Conservation (phyloP, 2,888 invertebrate species). For the Gonocerus acuteangulatus region DNA sequence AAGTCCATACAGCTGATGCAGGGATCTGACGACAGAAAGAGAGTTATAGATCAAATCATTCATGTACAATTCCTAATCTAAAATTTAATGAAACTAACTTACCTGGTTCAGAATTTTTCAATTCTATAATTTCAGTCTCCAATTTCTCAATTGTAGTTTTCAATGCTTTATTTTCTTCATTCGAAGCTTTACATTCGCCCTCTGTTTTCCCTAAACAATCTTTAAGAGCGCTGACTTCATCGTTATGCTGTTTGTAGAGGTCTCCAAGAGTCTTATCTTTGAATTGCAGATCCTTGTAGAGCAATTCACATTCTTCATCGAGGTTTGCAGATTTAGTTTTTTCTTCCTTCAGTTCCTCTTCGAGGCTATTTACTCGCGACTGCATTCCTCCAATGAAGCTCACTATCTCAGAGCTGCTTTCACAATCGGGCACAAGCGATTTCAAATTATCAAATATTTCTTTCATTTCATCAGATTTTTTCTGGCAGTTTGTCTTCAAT, state of each 20-base stretch:
- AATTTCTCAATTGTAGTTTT: constrained; percentile 5
- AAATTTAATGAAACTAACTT: not conserved
- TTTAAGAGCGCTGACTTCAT: not conserved
- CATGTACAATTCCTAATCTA: not conserved
- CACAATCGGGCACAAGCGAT: not conserved
- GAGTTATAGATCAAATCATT: not conserved
- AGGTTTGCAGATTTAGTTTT: constrained; percentile 1
- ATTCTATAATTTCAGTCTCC: constrained; percentile 7
- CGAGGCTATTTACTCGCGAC: not conserved
- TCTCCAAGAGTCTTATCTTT: constrained; percentile 13
- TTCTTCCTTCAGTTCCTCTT: constrained; percentile 10
- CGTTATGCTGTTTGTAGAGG: not conserved
- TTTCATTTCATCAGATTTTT: not conserved
- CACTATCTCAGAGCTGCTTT: not conserved
- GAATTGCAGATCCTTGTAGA: constrained; percentile 10
- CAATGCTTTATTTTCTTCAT: constrained; percentile 5
- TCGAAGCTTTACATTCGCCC: not conserved
- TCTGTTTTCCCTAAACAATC: constrained; percentile 2
- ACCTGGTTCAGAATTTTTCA: constrained; percentile 8
- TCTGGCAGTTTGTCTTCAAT: not conserved
- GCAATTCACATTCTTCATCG: constrained; percentile 17
- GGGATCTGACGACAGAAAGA: not conserved
- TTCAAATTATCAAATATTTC: not conserved
- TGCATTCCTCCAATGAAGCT: not conserved
- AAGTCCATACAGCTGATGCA: constrained; percentile 1